A percentile compares a stretch with the other conserved stretches of the same genome.
phyloP scores from a whole-genome alignment of 2,113 vertebrate genomes.

The Orcinus orca region DNA sequence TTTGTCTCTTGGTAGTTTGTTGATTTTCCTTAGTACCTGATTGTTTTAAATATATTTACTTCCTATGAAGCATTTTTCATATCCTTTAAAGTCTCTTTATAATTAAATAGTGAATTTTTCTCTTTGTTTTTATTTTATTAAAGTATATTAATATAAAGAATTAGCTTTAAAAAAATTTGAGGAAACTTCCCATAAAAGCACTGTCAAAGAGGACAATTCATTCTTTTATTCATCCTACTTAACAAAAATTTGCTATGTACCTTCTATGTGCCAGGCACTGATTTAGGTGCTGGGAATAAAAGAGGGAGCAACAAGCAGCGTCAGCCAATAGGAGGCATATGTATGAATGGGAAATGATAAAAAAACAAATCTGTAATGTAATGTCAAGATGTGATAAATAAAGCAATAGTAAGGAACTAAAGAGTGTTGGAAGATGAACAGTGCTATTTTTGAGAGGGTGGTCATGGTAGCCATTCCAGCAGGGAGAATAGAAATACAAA shows the following conservation, averaged over 20 bases:
- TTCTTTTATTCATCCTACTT: neutral
- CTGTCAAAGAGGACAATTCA: neutral
- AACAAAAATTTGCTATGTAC: neutral
- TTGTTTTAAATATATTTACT: neutral
- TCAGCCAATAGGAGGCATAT: too few relatives aligned
- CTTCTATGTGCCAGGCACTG: neutral
- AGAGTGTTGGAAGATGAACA: neutral
- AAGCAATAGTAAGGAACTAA: neutral
- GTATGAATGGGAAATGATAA: neutral
- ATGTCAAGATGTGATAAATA: neutral
- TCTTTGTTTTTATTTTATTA: neutral
- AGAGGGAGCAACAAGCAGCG: neutral
- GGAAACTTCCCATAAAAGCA: neutral
- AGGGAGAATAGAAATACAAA: neutral
- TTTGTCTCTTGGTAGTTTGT: neutral
- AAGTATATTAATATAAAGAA: neutral
- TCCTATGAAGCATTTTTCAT: neutral
- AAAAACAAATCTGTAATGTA: neutral
- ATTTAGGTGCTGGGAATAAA: neutral
- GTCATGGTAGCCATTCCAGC: neutral
- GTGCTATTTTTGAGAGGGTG: neutral
- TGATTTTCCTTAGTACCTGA: neutral
- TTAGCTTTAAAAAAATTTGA: neutral
- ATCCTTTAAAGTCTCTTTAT: neutral
- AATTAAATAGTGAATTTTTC: neutral